Base-by-base conservation (phyloP, 2,113 vertebrate genomes). In the Pelodiscus sinensis region DNA sequence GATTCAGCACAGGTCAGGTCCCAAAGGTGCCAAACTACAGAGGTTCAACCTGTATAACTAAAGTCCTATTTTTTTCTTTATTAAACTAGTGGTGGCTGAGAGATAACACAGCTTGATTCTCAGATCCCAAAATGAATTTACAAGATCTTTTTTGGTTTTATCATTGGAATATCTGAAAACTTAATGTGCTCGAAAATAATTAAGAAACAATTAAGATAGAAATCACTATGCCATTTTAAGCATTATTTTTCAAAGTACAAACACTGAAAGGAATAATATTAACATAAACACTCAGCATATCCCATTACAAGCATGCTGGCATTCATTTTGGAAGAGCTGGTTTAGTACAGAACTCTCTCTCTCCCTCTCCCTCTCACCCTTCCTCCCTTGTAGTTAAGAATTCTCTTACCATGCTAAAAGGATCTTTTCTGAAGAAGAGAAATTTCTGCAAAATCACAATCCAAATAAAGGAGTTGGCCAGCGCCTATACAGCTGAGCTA, bases 291-390 rank as follows among this genome's bases (percentile, higher is more conserved):
- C 56, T 82, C 4, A 4, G 3, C 35, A 8, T 16, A 81, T 29
- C 29, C 9, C 19, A 65, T 25, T 27, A 38, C 11, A 85, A 90
- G 8, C 8, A 13, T 85, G 11, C 22, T 79, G n/a, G 8, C 6
- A 60, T 68, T 84, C 21, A 52, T 0, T 10, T 31, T 3, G 0
- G 13, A 89, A 35, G 25, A 8, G 13, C 2, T 57, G 52, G 3
- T 57, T 90, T 80, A 55, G 31, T 90, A 85, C 0, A 1, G 77
- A 81, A 25, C 1, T 0, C 6, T 38, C 1, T 68, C 89, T 56
- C n/a, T 35, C n/a, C n/a, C 31, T 65, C 29, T 14, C 60, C 9
- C 31, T 31, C 60, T 27, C 58, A 25, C 24, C 24, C 18, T 22
- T 77, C 1, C 18, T 9, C 13, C 5, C 90, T 80, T 79, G 5